Base-by-base conservation (phyloP, 2,113 vertebrate species). In the Aix galericulata region DNA sequence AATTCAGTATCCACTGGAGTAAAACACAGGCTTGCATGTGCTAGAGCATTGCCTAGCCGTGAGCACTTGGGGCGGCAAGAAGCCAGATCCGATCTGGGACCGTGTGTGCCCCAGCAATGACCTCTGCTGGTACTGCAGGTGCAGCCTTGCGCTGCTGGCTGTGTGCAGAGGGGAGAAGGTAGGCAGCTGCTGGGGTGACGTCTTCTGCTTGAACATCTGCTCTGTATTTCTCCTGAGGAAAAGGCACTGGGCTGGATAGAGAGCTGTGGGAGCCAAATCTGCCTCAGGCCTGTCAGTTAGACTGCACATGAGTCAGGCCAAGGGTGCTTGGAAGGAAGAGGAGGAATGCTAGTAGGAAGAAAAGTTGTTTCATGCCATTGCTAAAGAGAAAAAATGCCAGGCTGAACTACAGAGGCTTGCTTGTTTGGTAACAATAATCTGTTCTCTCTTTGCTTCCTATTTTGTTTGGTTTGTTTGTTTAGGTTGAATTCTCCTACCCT, bases 401-500 rank as follows among this genome's bases (percentile, higher is more conserved):
- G 17, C 50, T 93, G 88, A 76, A 56, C 72, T 69, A 52, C 36
- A 86, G 48, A 63, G 20, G 5, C 42, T 32, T 82, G 12, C 25
- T 85, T 63, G 27, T 69, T 53, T 75, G 23, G 36, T 73, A 79
- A 60, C 32, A 69, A 15, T 81, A 53, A 69, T 21, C 3, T 86
- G 25, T 74, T 90, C 52, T 90, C 14, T 84, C 29, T 88, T 76
- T 89, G 50, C 27, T 20, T 68, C 18, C 23, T 13, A 13, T 96
- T 79, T 97, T 99, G 99, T 98, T 99, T 50, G 81, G 15, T 87
- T 89, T 76, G 36, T 62, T 85, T 94, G 50, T 96, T 91, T 94
- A 99, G 99, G 99, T 99, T 66, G 99, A 99, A 80, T 99, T 99
- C 96, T 99, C 99, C 6, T 99, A 99, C 95, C 99, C 99, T 21